Conservation (phyloP, 2,888 invertebrate species). For the Gymnocheta viridis region DNA sequence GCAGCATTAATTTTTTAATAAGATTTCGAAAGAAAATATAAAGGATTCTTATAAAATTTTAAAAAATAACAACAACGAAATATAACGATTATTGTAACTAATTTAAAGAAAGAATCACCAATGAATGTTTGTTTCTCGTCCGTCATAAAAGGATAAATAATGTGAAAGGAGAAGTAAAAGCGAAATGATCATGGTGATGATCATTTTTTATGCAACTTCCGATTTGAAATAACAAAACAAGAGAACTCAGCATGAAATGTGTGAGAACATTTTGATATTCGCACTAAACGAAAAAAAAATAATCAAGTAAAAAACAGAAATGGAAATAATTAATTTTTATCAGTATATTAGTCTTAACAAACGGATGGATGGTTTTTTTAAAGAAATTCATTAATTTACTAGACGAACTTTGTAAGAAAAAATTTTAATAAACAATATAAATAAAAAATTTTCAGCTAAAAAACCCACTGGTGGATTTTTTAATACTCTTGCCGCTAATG, state of each 20-base stretch:
- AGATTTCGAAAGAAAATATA: slow-evolving; percentile 58
- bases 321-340: background rate
- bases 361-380: background rate
- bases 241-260: slow-evolving; percentile 77
- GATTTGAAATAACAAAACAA: slow-evolving; percentile 48
- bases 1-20: slow-evolving; percentile 78
- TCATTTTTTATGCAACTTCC: slow-evolving; percentile 66
- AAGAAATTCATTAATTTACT: too few relatives aligned
- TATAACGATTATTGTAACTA: slow-evolving; percentile 46
- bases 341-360: background rate
- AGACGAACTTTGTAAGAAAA: too few relatives aligned
- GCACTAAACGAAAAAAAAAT: slow-evolving; percentile 58
- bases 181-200: slow-evolving; percentile 50
- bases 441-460: too few relatives aligned
- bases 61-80: slow-evolving; percentile 31
- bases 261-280: slow-evolving; percentile 80
- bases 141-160: background rate
- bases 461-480: too few relatives aligned
- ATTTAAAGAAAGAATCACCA: slow-evolving; percentile 18
- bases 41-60: slow-evolving; percentile 48
- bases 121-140: slow-evolving; percentile 16
- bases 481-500: too few relatives aligned
- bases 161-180: slow-evolving; percentile 46
- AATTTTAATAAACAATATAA: too few relatives aligned
- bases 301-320: background rate